phyloP scores from a whole-genome alignment of 2,888 invertebrate species.

The Drosophila acutilabella region DNA sequence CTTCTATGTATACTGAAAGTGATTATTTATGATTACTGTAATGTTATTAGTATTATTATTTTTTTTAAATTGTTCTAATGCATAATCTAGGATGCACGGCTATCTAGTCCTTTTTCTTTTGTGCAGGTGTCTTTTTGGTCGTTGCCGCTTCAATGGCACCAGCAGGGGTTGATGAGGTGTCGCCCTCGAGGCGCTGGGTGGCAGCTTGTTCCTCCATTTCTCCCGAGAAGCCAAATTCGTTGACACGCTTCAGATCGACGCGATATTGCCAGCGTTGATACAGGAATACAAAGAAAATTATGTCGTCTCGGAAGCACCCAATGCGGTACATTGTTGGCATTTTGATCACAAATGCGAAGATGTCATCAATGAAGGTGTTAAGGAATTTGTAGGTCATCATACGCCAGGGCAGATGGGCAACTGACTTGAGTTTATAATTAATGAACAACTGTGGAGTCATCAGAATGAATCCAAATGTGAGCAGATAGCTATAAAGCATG shows the following conservation, averaged over 20 bases:
- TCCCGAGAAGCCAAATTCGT: conserved; percentile 99
- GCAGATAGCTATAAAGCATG: conserved; percentile 98
- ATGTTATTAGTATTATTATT: conserved; percentile 22
- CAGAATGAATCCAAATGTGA: conserved; percentile 99
- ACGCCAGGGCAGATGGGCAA: conserved; percentile 99
- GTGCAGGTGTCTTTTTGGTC: conserved; percentile 76
- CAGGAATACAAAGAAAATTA: conserved; percentile 99
- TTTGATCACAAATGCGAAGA: conserved; percentile 99
- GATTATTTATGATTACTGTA: conserved; percentile 34
- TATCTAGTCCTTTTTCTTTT: conserved; percentile 84
- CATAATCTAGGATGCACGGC: conserved; percentile 21
- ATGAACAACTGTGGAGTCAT: conserved; percentile 99
- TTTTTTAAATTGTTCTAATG: conserved; percentile 58
- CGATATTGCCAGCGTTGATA: conserved; percentile 99
- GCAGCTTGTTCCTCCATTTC: conserved; percentile 88
- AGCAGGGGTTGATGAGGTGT: conserved; percentile 16
- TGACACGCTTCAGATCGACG: conserved; percentile 96
- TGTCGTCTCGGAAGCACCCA: conserved; percentile 99
- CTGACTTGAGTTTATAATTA: conserved; percentile 99
- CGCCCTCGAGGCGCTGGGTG: conserved; percentile 50
- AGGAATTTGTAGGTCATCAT: conserved; percentile 99
- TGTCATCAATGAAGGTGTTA: conserved; percentile 99
- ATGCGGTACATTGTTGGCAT: conserved; percentile 99
- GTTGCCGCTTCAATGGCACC: conserved; percentile 56
- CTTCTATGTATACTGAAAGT: conserved; percentile 56